phyloP scores from a whole-genome alignment of 1,140 invertebrate genomes.

The Trachelipus rathkii region DNA sequence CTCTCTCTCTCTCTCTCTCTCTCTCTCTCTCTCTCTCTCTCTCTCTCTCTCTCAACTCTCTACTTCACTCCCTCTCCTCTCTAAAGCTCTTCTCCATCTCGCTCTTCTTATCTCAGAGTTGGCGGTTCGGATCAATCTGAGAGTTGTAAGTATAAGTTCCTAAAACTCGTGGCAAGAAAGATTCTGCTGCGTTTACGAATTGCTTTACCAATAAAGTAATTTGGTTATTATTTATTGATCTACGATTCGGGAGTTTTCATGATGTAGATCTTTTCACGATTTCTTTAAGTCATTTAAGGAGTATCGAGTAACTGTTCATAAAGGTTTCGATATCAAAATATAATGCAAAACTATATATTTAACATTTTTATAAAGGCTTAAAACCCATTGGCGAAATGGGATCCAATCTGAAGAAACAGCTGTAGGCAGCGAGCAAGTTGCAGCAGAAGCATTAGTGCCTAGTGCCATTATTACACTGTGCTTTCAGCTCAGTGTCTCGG shows the following conservation, averaged over 20 bases:
- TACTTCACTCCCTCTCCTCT: too few relatives aligned
- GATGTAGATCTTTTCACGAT: neutral
- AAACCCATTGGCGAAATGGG: neutral
- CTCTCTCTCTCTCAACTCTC: too few relatives aligned
- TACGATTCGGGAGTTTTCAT: neutral
- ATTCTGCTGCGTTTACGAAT: neutral
- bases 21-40: too few relatives aligned
- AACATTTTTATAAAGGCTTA: neutral
- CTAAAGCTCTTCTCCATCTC: too few relatives aligned
- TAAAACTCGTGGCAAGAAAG: neutral
- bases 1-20: too few relatives aligned
- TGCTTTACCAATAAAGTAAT: neutral
- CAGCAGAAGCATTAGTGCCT: too few relatives aligned
- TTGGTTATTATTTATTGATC: neutral
- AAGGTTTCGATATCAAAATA: neutral
- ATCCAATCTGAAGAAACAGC: neutral
- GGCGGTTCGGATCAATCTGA: constrained; percentile 2
- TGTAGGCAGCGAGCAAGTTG: too few relatives aligned
- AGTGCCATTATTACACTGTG: neutral
- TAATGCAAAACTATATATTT: neutral
- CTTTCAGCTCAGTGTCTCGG: too few relatives aligned
- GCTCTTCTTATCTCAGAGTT: constrained; percentile 1
- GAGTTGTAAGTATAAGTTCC: neutral
- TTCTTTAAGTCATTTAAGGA: neutral
- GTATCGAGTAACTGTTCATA: neutral